phyloP scores from a whole-genome alignment of 2,888 invertebrate genomes.

The Labia minor region DNA sequence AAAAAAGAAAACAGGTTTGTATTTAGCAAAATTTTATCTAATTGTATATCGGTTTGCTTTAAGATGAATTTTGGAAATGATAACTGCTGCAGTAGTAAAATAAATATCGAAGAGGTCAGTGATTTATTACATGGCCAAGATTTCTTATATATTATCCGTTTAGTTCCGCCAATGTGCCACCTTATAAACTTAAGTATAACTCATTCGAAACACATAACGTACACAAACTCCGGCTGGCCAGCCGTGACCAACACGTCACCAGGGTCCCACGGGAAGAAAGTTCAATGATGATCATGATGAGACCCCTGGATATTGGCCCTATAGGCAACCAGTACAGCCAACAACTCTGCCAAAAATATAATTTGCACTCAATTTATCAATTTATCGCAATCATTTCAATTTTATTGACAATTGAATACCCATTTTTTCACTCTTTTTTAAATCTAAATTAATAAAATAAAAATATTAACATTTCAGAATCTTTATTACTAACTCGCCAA shows the following conservation, averaged over 20 bases:
- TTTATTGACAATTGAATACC: too few species aligned
- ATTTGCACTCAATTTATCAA: too few species aligned
- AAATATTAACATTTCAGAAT: too few species aligned
- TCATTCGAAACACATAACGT: constrained; percentile 7
- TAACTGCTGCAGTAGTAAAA: not conserved
- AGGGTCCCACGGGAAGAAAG: constrained; percentile 13
- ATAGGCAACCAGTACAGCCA: not conserved
- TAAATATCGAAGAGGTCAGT: constrained; percentile 8
- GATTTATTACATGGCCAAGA: not conserved
- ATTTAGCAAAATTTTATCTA: not conserved
- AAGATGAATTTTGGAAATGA: not conserved
- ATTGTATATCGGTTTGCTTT: not conserved
- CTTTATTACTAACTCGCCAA: too few species aligned
- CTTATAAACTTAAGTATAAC: constrained; percentile 13
- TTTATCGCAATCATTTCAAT: too few species aligned
- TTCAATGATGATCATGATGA: not conserved
- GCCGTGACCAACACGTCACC: constrained; percentile 8
- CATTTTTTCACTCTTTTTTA: too few species aligned
- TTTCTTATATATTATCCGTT: not conserved
- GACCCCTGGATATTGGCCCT: not conserved
- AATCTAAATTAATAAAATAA: too few species aligned
- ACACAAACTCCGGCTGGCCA: not conserved
- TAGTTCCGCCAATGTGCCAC: constrained; percentile 13
- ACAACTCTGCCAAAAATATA: too few species aligned
- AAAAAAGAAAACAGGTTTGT: not conserved